Evolutionary conservation across 2,888 invertebrate species (phyloP), one percentile per base, ranked within the genome.

Genomic region (Gisinianus flammeolus): DNA sequence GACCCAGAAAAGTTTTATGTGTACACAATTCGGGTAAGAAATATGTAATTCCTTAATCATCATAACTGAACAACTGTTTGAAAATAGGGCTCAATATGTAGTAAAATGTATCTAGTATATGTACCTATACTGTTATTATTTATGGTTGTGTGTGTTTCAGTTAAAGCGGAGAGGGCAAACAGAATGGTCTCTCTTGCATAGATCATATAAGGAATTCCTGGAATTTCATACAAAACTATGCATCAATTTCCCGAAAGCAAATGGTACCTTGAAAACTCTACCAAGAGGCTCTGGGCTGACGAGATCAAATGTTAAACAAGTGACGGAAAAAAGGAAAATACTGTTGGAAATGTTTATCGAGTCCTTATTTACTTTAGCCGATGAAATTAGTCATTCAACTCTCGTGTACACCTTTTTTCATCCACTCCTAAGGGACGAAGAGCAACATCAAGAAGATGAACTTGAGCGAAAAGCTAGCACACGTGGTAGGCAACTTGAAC

Each of bases 331-430:
- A 83, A 91, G 98, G n/a, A 92, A 94, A 86, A 90, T 91, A 4
- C 96, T 97, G 87, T 93, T 99, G 79, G 94, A 94, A 86, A 90
- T 91, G 78, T 98, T 98, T 88, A 90, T 99, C 5, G 90, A 91
- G 67, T 93, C 94, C 0, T 89, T 99, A 76, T 95, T 97, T 88
- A 90, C 90, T 85, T 91, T 96, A 86, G 93, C 96, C 0, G 93
- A 95, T 83, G 98, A 98, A 89, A 96, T 99, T 85, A 93, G 96
- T 0, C 97, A 98, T 89, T 94, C 93, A 8, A 96, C 97, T 87
- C 90, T 99, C 76, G 97, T 99, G 0, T 98, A 98, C 87, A 99
- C 98, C 0, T 99, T 99, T 89, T 98, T 98, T 89, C 99, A 99
- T 89, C 97, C 98, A 1, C 88, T 98, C 81, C 88, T 97, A 81